phyloP scores from a whole-genome alignment of 2,113 vertebrate genomes.

The Poeciliopsis occidentalis region DNA sequence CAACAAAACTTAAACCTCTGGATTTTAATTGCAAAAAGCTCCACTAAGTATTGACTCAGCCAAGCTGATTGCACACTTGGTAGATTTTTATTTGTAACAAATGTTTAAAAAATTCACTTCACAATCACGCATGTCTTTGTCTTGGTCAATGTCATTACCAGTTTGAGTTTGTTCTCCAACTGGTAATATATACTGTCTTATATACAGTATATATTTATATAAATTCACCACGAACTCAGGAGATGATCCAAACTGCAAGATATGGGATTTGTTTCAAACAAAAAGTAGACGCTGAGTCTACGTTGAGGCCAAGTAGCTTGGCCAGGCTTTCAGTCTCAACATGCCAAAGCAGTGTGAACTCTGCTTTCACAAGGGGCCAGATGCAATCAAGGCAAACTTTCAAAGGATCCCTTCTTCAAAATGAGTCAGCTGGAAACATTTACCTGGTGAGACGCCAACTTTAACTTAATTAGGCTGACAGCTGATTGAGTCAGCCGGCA shows the following conservation, averaged over 20 bases:
- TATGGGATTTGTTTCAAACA: not conserved
- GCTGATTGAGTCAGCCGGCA: not conserved
- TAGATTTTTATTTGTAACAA: not conserved
- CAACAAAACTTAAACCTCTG: not conserved
- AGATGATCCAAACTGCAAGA: not conserved
- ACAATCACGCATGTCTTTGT: not conserved
- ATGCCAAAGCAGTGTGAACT: constrained; percentile 2
- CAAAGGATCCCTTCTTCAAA: constrained; percentile 1
- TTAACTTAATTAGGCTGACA: not conserved
- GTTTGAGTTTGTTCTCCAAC: too few relatives aligned
- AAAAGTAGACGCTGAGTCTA: not conserved
- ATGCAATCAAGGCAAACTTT: constrained; percentile 9
- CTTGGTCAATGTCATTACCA: not conserved
- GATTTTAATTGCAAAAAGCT: not conserved
- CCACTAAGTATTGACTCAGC: not conserved
- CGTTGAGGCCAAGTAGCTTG: not conserved
- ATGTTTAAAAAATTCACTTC: not conserved
- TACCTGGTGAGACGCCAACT: not conserved
- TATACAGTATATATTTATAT: too few relatives aligned
- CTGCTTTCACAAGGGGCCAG: not conserved
- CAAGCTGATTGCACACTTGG: not conserved
- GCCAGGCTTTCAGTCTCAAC: not conserved
- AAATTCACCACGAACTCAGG: not conserved
- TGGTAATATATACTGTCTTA: too few relatives aligned
- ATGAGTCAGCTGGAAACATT: not conserved